Percentiles rank a stretch among this genome's conserved stretches.
Evolutionary conservation across 2,888 invertebrate genomes (phyloP).

Genomic region (Operophtera brumata): DNA sequence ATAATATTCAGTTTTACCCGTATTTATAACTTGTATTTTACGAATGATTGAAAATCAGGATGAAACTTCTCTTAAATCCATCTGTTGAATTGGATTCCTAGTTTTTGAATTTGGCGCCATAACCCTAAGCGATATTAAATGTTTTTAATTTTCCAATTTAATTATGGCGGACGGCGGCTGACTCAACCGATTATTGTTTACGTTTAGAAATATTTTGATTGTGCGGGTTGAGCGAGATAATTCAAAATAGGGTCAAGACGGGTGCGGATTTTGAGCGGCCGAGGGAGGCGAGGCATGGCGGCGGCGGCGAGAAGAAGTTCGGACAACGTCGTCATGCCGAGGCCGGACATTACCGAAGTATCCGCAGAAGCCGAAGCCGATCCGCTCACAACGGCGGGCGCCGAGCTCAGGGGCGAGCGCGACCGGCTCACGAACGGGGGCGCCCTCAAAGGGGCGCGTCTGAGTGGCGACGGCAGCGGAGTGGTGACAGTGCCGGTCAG

Average conservation of each 20-base stretch:
- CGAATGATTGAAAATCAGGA: too few species aligned
- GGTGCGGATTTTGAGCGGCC: slow-evolving; percentile 45
- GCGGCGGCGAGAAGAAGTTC: slow-evolving; percentile 75
- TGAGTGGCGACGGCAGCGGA: slow-evolving; percentile 59
- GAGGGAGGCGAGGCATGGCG: slow-evolving; percentile 66
- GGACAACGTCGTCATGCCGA: slow-evolving; percentile 85
- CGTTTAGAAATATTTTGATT: slow-evolving; percentile 18
- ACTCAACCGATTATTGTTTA: slow-evolving; percentile 41
- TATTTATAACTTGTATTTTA: too few species aligned
- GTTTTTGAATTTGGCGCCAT: slow-evolving; percentile 60
- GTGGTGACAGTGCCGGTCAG: slow-evolving; percentile 83
- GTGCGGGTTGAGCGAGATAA: slow-evolving; percentile 40
- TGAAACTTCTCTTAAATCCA: neutral
- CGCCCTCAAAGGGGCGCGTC: slow-evolving; percentile 58
- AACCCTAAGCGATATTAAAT: slow-evolving; percentile 46
- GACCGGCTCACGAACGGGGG: slow-evolving; percentile 72
- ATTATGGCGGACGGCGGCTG: slow-evolving; percentile 61
- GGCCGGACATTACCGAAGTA: slow-evolving; percentile 86
- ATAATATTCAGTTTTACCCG: too few species aligned
- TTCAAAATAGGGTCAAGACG: slow-evolving; percentile 44
- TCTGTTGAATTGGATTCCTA: neutral
- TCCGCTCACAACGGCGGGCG: slow-evolving; percentile 79
- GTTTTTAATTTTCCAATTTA: slow-evolving; percentile 52
- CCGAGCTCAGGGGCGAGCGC: slow-evolving; percentile 81
- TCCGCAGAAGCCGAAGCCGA: slow-evolving; percentile 82